Base-by-base conservation (phyloP, 2,888 invertebrate species). In the Cetonia aurata region DNA sequence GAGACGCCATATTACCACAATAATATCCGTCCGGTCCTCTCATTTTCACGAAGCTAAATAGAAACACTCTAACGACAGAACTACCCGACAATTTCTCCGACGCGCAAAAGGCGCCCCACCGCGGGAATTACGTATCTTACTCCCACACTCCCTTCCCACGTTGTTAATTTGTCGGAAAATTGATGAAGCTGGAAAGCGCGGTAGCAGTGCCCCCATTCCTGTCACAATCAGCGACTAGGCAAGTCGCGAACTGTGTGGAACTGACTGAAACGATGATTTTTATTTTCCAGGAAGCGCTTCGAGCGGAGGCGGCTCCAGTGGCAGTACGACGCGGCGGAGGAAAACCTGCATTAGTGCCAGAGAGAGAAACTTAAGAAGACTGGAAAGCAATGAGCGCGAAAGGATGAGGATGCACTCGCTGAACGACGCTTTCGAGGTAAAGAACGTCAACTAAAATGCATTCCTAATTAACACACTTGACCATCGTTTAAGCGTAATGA, bases 401-500 rank as follows among this genome's bases (percentile, higher is more conserved):
- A 86, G 93, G 77, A 91, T 92, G 89, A 87, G 93, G 78, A 93
- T 93, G 93, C 93, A 93, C 83, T 91, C 91, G 73, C 86, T 93
- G 73, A 93, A 93, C 81, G 92, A 92, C 81, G 93, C 93, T 13
- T 93, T 93, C 81, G 91, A 92, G 87, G 92, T 91, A 81, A 76
- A 33, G n/a, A 9, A 41, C 31, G 6, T 25, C 12, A 13, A n/a
- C 15, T 12, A 25, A 25, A 19, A 52, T 19, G 25, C 17, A 52
- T 52, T 52, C 10, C 10, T 52, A 3, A 6, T 12, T 52, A 25
- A 17, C 10, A 1, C 25, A 25, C 25, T 25, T 25, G 25, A 25
- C 12, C 19, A 52, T 25, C 25, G 25, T 25, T 25, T 25, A 25
- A 25, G 25, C 25, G 4, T 25, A 25, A 25, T 25, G 4, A 4